Conservation (phyloP, 1,140 invertebrate genomes). For the Ceratoteleas bidentatus region DNA sequence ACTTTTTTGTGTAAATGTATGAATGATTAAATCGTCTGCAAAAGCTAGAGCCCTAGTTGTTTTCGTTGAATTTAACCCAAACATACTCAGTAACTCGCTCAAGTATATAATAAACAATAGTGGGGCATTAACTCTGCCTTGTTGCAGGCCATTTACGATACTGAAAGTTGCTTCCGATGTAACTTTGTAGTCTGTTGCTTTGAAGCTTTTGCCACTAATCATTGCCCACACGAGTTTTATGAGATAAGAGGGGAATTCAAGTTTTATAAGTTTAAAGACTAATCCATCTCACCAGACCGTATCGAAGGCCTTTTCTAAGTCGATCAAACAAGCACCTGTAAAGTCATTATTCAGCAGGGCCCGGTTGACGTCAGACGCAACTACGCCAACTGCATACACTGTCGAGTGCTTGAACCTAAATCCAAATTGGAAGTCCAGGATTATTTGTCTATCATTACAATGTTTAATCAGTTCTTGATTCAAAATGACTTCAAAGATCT, state of each 20-base stretch:
- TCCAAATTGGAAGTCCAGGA: slow-evolving; percentile 51
- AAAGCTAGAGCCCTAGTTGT: not conserved
- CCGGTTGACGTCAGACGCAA: not conserved
- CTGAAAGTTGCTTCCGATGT: not conserved
- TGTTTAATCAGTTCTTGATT: not conserved
- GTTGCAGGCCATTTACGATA: slow-evolving; percentile 17
- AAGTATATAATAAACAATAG: slow-evolving; percentile 44
- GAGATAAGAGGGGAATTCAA: slow-evolving; percentile 36
- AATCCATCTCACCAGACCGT: slow-evolving; percentile 53
- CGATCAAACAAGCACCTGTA: slow-evolving; percentile 37
- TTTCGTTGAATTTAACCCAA: slow-evolving; percentile 1
- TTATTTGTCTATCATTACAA: slow-evolving; percentile 47
- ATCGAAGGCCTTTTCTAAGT: no score
- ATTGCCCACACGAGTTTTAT: slow-evolving; percentile 26
- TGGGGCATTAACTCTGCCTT: slow-evolving; percentile 15
- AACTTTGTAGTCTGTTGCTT: not conserved
- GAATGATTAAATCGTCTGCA: slow-evolving; percentile 19
- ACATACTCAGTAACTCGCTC: slow-evolving; percentile 20
- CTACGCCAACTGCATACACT: slow-evolving; percentile 22
- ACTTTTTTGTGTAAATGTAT: slow-evolving; percentile 15
- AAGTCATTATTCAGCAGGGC: slow-evolving; percentile 18
- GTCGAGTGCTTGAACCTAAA: slow-evolving; percentile 48
- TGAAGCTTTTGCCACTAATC: slow-evolving; percentile 30
- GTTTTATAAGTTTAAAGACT: slow-evolving; percentile 53
- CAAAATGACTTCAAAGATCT: slow-evolving; percentile 57